phyloP scores from a whole-genome alignment of 2,113 vertebrate genomes.

The Typhlomys cinereus region DNA sequence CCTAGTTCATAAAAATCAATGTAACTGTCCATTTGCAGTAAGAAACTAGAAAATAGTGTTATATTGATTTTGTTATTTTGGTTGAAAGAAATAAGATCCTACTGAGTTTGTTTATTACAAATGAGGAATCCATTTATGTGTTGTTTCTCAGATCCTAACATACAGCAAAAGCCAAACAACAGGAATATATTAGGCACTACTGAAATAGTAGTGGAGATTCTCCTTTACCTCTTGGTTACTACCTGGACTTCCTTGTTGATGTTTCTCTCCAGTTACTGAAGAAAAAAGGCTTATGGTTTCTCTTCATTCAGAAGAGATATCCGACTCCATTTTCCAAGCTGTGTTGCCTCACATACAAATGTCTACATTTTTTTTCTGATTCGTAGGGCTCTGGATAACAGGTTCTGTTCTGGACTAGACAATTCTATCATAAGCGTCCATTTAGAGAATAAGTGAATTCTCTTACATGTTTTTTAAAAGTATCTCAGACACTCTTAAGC shows the following conservation, averaged over 20 bases:
- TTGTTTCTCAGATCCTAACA: background rate
- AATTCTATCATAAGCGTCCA: background rate
- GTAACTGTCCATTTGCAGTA: background rate
- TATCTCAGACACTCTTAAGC: background rate
- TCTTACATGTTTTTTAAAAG: background rate
- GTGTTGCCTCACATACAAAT: background rate
- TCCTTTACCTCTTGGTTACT: background rate
- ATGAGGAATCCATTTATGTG: background rate
- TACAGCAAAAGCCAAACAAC: background rate
- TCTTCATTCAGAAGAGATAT: background rate
- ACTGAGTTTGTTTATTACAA: background rate
- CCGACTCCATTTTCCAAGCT: background rate
- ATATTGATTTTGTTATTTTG: background rate
- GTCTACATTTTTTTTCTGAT: background rate
- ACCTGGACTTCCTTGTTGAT: background rate
- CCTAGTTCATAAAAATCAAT: background rate
- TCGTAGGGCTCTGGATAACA: background rate
- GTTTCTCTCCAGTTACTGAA: background rate
- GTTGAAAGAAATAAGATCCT: background rate
- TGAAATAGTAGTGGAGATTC: background rate
- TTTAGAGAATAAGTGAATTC: background rate
- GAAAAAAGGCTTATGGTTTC: background rate
- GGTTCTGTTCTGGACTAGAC: background rate
- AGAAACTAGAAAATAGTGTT: background rate
- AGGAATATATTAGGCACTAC: background rate